Conservation (phyloP, 2,888 invertebrate genomes). For the Rugalucina vietnamica region DNA sequence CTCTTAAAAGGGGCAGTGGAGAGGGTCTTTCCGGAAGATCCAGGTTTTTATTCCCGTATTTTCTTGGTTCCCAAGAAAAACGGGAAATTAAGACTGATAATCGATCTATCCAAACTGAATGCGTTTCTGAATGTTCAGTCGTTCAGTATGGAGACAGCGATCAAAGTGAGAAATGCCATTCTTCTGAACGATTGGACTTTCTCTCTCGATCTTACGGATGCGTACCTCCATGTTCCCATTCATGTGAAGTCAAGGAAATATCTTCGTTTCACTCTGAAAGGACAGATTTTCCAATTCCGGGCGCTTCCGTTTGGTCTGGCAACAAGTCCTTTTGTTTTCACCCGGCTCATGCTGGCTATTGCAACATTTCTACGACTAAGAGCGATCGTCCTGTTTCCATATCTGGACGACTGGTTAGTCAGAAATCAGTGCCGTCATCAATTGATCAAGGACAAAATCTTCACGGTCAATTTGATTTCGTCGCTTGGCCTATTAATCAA, state of each 20-base stretch:
- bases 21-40: not conserved
- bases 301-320: not conserved
- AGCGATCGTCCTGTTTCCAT: not conserved
- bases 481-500: constrained; percentile 6
- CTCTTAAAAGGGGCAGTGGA: not conserved
- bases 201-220: not conserved
- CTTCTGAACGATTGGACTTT: not conserved
- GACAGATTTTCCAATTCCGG: not conserved
- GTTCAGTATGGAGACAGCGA: constrained; percentile 5
- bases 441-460: not conserved
- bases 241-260: too few relatives aligned
- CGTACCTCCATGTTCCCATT: constrained; percentile 2
- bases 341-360: not conserved
- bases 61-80: not conserved
- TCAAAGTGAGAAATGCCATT: not conserved
- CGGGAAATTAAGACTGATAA: not conserved
- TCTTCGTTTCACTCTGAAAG: too few relatives aligned
- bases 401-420: constrained; percentile 6
- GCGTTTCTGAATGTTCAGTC: not conserved
- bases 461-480: not conserved
- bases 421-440: not conserved
- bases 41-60: too few relatives aligned
- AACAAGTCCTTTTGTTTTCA: not conserved
- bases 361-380: not conserved
- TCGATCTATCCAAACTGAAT: constrained; percentile 8